Conservation (phyloP, 2,797 vertebrate species). For the Gila robusta region DNA sequence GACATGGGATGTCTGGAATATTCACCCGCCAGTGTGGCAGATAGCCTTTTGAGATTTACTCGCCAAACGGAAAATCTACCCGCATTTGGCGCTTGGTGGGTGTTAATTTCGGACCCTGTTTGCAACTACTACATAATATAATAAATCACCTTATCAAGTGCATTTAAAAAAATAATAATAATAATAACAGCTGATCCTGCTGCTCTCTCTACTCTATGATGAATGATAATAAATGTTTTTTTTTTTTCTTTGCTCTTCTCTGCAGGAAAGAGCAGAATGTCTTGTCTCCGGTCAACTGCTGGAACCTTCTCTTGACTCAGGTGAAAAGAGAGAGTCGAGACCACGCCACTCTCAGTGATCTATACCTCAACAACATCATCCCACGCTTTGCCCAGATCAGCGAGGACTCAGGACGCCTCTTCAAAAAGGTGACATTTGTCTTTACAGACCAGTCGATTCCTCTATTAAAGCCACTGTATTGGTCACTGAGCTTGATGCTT, state of each 20-base stretch:
- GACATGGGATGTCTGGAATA: too few relatives aligned
- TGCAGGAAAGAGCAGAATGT: constrained; percentile 94
- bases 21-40: too few relatives aligned
- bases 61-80: too few relatives aligned
- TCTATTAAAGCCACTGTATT: background rate
- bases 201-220: background rate
- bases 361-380: constrained; percentile 99
- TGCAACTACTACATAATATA: background rate
- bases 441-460: background rate
- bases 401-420: constrained; percentile 95
- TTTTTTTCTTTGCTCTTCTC: background rate
- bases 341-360: constrained; percentile 97
- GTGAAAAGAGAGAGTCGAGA: constrained; percentile 97
- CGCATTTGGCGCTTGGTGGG: too few relatives aligned
- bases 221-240: background rate
- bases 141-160: background rate
- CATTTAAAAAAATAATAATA: background rate
- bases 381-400: constrained; percentile 97
- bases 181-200: too few relatives aligned
- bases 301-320: constrained; percentile 95
- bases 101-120: background rate
- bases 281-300: constrained; percentile 95
- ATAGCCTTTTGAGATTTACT: too few relatives aligned
- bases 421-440: constrained; percentile 82
- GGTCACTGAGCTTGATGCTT: background rate